These are phyloP conservation scores for Lampropteryx suffumata DNA, from an alignment of 2,888 invertebrate genomes.

Conservation along the genomic window DNA sequence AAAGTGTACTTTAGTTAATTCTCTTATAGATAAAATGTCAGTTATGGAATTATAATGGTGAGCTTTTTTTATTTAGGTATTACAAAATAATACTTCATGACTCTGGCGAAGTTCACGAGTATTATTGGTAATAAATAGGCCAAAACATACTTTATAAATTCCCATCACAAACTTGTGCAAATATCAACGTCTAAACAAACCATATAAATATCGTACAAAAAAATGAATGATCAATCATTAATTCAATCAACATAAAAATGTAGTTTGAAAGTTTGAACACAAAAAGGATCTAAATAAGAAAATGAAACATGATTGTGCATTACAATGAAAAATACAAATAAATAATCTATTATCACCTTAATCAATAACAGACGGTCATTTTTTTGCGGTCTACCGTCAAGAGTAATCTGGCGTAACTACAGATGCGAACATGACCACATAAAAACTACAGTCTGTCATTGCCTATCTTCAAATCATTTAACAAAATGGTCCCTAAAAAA, in stretches of 20 bases:
- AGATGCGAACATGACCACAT: slow-evolving; percentile 36
- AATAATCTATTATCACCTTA: slow-evolving; percentile 77
- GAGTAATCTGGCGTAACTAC: slow-evolving; percentile 69
- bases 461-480: slow-evolving; percentile 59
- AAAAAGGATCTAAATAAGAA: slow-evolving; percentile 47
- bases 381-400: slow-evolving; percentile 42
- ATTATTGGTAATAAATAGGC: slow-evolving; percentile 33
- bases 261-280: slow-evolving; percentile 48
- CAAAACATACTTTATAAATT: slow-evolving; percentile 41
- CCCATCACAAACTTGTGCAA: slow-evolving; percentile 68
- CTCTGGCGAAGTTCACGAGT: slow-evolving; percentile 68
- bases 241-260: slow-evolving; percentile 53
- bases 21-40: slow-evolving; percentile 65
- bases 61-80: slow-evolving; percentile 53
- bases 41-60: slow-evolving; percentile 57
- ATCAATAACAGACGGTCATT: slow-evolving; percentile 47
- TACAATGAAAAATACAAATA: slow-evolving; percentile 63
- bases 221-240: slow-evolving; percentile 50
- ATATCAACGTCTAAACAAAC: slow-evolving; percentile 60
- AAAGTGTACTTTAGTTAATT: slow-evolving; percentile 72
- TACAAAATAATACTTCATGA: slow-evolving; percentile 35
- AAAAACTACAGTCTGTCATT: slow-evolving; percentile 50
- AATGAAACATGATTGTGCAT: slow-evolving; percentile 75
- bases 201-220: slow-evolving; percentile 67
- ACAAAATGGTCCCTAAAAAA: slow-evolving; percentile 81